Conservation (phyloP, 2,113 vertebrate genomes). For the Phoenicopterus ruber region DNA sequence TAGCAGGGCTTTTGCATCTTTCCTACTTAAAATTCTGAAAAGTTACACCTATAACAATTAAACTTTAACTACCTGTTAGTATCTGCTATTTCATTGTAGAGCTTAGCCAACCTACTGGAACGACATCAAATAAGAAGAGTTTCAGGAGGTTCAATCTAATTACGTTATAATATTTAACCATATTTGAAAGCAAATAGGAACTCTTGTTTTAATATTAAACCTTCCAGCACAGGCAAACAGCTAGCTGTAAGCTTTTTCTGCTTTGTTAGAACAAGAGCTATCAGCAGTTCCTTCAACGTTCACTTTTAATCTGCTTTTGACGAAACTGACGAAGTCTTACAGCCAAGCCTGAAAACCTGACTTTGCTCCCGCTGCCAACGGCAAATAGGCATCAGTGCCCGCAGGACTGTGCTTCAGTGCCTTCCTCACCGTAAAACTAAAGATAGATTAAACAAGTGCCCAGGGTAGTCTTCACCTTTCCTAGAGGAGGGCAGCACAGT, state of each 20-base stretch:
- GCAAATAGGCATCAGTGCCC: not conserved
- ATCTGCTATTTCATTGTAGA: not conserved
- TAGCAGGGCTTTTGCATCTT: not conserved
- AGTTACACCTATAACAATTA: not conserved
- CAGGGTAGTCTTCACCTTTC: not conserved
- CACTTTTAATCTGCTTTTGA: not conserved
- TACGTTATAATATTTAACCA: slow-evolving; percentile 62
- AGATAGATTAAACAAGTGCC: not conserved
- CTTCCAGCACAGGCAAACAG: not conserved
- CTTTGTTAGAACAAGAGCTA: not conserved
- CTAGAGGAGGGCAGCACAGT: not conserved
- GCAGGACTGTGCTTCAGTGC: not conserved
- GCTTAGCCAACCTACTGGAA: not conserved
- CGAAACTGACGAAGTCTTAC: not conserved
- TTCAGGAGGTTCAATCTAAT: slow-evolving; percentile 48
- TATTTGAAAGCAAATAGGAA: slow-evolving; percentile 17
- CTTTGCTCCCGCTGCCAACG: not conserved
- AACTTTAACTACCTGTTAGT: not conserved
- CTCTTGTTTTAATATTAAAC: slow-evolving; percentile 63
- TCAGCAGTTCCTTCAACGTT: not conserved
- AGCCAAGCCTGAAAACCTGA: not conserved
- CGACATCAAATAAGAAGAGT: slow-evolving; percentile 14
- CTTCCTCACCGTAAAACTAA: not conserved
- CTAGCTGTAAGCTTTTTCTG: not conserved
- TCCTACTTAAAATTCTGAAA: not conserved